phyloP scores from a whole-genome alignment of 2,113 vertebrate species.

The Phoxinus phoxinus region DNA sequence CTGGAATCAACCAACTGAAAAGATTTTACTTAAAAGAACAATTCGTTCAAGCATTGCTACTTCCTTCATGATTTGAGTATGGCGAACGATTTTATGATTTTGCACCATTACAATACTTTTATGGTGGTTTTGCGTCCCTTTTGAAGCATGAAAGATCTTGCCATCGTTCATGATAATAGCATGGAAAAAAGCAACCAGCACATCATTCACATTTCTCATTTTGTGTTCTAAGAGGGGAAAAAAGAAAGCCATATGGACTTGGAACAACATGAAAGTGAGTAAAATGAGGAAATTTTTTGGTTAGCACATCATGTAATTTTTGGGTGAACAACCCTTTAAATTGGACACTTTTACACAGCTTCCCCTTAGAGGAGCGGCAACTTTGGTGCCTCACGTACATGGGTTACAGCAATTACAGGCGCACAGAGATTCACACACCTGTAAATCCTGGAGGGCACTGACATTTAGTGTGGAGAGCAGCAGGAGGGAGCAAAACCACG shows the following conservation, averaged over 20 bases:
- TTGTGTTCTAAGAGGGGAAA: neutral
- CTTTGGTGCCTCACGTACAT: neutral
- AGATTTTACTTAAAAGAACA: neutral
- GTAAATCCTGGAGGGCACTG: constrained; percentile 82
- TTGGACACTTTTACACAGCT: neutral
- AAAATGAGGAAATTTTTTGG: neutral
- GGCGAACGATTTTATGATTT: neutral
- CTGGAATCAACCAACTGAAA: neutral
- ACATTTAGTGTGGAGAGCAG: constrained; percentile 85
- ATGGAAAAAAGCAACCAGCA: neutral
- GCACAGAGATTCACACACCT: constrained; percentile 72
- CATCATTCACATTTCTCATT: neutral
- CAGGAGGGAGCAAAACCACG: constrained; percentile 85
- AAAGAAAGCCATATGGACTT: neutral
- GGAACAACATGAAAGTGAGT: neutral
- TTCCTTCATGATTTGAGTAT: neutral
- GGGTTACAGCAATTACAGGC: too few species aligned
- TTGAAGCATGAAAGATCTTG: neutral
- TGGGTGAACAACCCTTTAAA: constrained; percentile 5
- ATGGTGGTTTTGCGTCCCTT: neutral
- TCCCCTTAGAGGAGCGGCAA: neutral
- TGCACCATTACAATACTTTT: neutral
- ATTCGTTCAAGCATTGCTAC: neutral
- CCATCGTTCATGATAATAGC: neutral
- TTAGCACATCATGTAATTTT: neutral